Conservation (phyloP, 2,113 vertebrate genomes). For the Eira barbara region DNA sequence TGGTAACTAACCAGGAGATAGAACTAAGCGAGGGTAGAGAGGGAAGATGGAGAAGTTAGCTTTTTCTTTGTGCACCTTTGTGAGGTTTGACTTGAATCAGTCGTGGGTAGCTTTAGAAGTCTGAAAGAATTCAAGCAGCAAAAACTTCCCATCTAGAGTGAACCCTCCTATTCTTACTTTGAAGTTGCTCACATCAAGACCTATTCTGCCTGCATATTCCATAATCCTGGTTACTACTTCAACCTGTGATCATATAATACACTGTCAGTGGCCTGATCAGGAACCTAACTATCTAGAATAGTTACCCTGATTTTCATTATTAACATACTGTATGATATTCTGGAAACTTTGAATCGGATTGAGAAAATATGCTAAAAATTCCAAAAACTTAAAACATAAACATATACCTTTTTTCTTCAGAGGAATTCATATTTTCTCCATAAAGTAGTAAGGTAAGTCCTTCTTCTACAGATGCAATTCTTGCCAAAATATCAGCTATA, state of each 20-base stretch:
- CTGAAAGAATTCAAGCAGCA: neutral
- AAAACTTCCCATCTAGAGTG: neutral
- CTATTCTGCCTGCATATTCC: neutral
- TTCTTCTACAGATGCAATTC: conserved; percentile 89
- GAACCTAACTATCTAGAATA: neutral
- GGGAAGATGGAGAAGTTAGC: neutral
- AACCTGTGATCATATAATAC: neutral
- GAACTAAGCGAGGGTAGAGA: neutral
- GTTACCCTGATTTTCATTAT: neutral
- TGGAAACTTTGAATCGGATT: neutral
- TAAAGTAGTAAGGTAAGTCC: conserved; percentile 92
- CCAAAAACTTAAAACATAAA: neutral
- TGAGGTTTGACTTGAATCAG: neutral
- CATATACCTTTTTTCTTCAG: conserved; percentile 85
- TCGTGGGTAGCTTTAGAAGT: neutral
- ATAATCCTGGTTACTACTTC: neutral
- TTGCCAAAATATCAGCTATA: conserved; percentile 91
- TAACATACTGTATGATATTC: neutral
- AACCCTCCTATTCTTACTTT: neutral
- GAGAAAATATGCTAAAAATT: neutral
- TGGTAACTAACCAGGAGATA: neutral
- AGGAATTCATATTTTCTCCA: conserved; percentile 83
- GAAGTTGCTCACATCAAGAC: neutral
- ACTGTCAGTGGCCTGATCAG: neutral
- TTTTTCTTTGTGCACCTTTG: neutral